phyloP scores from a whole-genome alignment of 1,140 invertebrate genomes.

The Thaumetopoea pityocampa region DNA sequence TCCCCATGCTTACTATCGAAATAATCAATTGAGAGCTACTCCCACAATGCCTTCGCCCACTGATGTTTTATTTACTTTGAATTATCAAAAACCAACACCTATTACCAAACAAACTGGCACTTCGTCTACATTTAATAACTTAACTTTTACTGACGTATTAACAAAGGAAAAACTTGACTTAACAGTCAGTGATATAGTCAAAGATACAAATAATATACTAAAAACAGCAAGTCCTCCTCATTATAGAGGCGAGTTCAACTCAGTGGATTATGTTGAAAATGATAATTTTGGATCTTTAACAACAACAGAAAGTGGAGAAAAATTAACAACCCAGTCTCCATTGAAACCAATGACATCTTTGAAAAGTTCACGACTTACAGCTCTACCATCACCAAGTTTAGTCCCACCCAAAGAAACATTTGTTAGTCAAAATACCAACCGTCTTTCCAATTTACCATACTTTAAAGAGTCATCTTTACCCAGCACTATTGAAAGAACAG shows the following conservation, averaged over 20 bases:
- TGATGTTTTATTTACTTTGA: conserved; percentile 13
- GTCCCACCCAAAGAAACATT: conserved; percentile 44
- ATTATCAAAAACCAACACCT: conserved; percentile 24
- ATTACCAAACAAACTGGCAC: conserved; percentile 32
- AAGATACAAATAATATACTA: conserved; percentile 47
- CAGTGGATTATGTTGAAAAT: conserved; percentile 29
- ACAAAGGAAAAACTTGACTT: conserved; percentile 59
- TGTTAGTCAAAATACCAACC: conserved; percentile 32
- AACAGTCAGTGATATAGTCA: conserved; percentile 53
- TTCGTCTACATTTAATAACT: conserved; percentile 42
- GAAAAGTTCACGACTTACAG: conserved; percentile 38
- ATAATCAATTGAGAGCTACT: conserved; percentile 26
- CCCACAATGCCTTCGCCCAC: conserved; percentile 24
- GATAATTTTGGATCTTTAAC: conserved; percentile 31
- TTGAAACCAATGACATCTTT: conserved; percentile 9
- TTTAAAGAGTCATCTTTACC: conserved; percentile 41
- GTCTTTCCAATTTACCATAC: conserved; percentile 48
- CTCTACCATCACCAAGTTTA: conserved; percentile 42
- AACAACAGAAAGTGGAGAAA: conserved; percentile 42
- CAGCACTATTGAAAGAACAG: conserved; percentile 60
- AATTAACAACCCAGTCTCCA: conserved; percentile 30
- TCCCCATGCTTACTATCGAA: conserved; percentile 34
- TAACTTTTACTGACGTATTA: conserved; percentile 54
- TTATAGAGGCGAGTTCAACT: conserved; percentile 31
- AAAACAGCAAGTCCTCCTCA: conserved; percentile 31